Evolutionary conservation across 2,797 vertebrate genomes (phyloP), one percentile per base, ranked within the genome.

Genomic region (Octomys mimax): DNA sequence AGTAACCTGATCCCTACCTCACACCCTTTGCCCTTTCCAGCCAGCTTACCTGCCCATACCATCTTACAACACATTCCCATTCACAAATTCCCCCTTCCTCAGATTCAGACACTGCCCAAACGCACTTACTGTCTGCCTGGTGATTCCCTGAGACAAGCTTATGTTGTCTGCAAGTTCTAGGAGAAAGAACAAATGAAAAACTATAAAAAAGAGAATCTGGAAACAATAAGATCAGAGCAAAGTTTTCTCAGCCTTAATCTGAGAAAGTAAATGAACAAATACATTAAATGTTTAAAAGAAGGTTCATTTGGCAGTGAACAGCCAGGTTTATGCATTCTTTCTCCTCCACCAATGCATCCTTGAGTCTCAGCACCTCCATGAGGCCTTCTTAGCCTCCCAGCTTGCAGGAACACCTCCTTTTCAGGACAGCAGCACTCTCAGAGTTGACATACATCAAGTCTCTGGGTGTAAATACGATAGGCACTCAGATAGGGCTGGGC

Each of bases 191-290:
- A 90, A 87, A 80, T 59, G 64, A 95, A 31, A 89, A 92, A 90
- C 79, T 52, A 71, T 22, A 49, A 90, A 95, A 84, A 75, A 19
- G 64, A 79, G 91, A 52, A 79, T 52, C 52, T 80, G 33, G 22
- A 36, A 87, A 59, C 73, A 93, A 21, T 59, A 86, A 39, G 1
- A 36, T 70, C 64, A 79, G 49, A 24, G 7, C 8, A 89, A 83
- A 91, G 33, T 7, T 80, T 89, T 94, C 78, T 64, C 42, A 64
- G 14, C 4, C n/a, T 62, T 54, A 86, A 84, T 14, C 36, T 80
- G 80, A 94, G 87, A 83, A 91, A 90, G 52, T 36, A 93, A 88
- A n/a, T 91, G 46, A 57, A 49, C 3, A 49, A 87, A 64, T 39
- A 46, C 26, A 21, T 77, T 31, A 77, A 77, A 49, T 77, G 42